A percentile compares a stretch with the other conserved stretches of the same genome.
Evolutionary conservation across 2,888 invertebrate genomes (phyloP).

Genomic region (Drosophila heteroneura): DNA sequence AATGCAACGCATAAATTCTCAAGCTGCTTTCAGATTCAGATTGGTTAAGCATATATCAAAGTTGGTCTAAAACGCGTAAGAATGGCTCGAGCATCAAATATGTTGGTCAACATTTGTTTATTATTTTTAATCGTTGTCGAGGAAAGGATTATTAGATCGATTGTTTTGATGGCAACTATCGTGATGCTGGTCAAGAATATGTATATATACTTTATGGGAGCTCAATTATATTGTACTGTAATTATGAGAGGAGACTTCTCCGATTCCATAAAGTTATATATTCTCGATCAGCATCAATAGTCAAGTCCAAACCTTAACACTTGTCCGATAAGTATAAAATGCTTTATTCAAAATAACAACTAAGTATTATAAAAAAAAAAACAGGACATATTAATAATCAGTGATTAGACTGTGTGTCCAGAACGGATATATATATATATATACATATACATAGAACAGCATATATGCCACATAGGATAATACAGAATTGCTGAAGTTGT

Average conservation of each 20-base stretch:
- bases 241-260: background rate
- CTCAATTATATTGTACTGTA: background rate
- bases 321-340: background rate
- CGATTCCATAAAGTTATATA: background rate
- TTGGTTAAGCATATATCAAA: too few relatives aligned
- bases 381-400: slow-evolving; percentile 14
- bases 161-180: background rate
- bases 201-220: background rate
- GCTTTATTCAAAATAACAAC: slow-evolving; percentile 2
- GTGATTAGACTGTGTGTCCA: slow-evolving; percentile 3
- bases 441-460: slow-evolving; percentile 9
- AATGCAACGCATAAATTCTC: too few relatives aligned
- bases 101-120: background rate
- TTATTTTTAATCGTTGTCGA: too few relatives aligned
- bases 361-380: background rate
- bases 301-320: background rate
- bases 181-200: background rate
- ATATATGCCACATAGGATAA: slow-evolving; percentile 23
- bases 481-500: slow-evolving; percentile 8
- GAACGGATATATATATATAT: background rate
- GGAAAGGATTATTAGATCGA: background rate
- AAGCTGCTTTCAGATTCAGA: too few relatives aligned
- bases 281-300: background rate
- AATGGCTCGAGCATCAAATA: background rate
- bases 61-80: background rate